Conservation (phyloP, 2,888 invertebrate species). For the Arrhopalites spinosus region DNA sequence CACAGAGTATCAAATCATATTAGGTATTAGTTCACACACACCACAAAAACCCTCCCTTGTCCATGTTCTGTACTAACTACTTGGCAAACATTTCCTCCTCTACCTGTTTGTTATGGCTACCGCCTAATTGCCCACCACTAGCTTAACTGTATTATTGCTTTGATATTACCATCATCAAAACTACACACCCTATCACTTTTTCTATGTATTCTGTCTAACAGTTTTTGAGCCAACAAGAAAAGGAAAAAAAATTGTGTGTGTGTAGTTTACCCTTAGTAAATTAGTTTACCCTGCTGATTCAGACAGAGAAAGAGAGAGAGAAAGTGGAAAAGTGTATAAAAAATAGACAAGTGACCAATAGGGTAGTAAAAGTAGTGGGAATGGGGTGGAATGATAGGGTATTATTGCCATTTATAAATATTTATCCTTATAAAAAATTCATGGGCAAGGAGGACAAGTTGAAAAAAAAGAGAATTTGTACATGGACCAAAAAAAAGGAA, state of each 20-base stretch:
- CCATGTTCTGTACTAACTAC: constrained; percentile 39
- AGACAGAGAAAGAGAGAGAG: no score
- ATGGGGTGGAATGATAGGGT: no score
- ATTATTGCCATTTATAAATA: no score
- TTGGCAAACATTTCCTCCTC: constrained; percentile 45
- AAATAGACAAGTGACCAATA: no score
- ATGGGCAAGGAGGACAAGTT: not conserved
- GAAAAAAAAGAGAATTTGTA: constrained; percentile 3
- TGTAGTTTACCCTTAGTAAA: no score
- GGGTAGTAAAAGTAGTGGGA: no score
- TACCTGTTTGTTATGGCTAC: constrained; percentile 44
- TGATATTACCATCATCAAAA: not conserved
- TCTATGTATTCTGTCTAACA: no score
- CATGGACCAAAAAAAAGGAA: not conserved
- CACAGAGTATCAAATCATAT: constrained; percentile 48
- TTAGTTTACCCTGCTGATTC: no score
- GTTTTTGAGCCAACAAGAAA: no score
- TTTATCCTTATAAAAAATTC: no score
- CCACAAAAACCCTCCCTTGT: not conserved
- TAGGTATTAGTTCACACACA: constrained; percentile 47
- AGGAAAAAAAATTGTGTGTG: no score
- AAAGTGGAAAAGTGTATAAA: no score
- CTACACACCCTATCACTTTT: constrained; percentile 2
- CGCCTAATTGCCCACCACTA: constrained; percentile 37
- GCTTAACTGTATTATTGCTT: constrained; percentile 8